Base-by-base conservation (phyloP, 2,113 vertebrate species). In the Vidua macroura region DNA sequence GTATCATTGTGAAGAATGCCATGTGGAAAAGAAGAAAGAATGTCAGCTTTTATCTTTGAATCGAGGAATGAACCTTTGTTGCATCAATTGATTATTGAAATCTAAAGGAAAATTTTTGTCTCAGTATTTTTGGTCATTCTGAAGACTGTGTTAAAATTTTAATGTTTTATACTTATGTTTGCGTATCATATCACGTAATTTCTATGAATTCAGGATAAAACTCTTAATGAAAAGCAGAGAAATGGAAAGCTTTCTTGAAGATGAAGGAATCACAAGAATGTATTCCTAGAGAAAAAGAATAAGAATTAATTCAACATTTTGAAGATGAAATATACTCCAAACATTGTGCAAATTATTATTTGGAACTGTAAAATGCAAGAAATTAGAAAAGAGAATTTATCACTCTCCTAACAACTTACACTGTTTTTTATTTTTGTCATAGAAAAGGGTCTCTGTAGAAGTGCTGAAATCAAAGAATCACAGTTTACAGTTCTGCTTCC, bases 221-320 rank as follows among this genome's bases (percentile, higher is more conserved):
- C 2, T 48, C 11, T 23, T 53, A 77, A 88, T 44, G 62, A 75
- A 90, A 87, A 59, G 27, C 2, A 82, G 37, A 51, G 11, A 87
- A 89, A 87, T 72, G n/a, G 23, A 76, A 75, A 58, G 24, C 24
- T 41, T 49, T 49, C 43, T 30, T 8, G 7, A 66, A 49, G 12
- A 48, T 56, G 24, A 56, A 56, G 10, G 10, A 56, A 49, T 75
- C 13, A 56, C 3, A 20, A 49, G 19, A 56, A 49, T 41, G 20
- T 66, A 1, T 30, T 85, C 13, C 24, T n/a, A 41, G 43, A 75
- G 19, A 49, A 75, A 23, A 49, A 56, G 13, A 75, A 24, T 11
- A 74, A 51, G 9, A 89, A 89, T 91, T 58, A 78, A 43, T 70
- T 88, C 52, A 84, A 63, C 2, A 35, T 76, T 83, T 88, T 68